These are phyloP conservation scores for Hemicrepidius hirtus DNA, from an alignment of 2,888 invertebrate genomes.

Conservation along the genomic window DNA sequence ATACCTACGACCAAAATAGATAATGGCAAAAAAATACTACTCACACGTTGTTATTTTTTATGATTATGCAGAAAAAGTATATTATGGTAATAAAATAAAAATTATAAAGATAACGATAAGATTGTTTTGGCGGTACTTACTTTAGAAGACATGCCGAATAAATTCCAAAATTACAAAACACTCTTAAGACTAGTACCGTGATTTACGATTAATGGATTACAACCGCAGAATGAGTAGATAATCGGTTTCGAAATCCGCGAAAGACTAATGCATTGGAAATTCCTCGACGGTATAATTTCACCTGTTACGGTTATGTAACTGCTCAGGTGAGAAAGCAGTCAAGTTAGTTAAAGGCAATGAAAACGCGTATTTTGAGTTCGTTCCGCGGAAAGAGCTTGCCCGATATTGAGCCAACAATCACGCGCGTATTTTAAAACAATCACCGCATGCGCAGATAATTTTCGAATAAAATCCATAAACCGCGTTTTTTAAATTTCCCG, in stretches of 20 bases:
- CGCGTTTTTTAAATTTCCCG: slow-evolving; percentile 46
- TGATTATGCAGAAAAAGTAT: neutral
- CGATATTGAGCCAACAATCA: slow-evolving; percentile 58
- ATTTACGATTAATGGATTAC: slow-evolving; percentile 16
- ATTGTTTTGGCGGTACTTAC: slow-evolving; percentile 27
- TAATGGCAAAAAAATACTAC: neutral
- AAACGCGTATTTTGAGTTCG: slow-evolving; percentile 54
- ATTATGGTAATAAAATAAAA: neutral
- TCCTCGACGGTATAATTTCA: slow-evolving; percentile 44
- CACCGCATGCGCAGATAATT: slow-evolving; percentile 54
- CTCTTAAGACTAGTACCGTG: slow-evolving; percentile 1
- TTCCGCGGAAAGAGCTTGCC: slow-evolving; percentile 48
- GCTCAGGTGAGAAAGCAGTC: slow-evolving; percentile 56
- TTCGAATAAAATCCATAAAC: slow-evolving; percentile 44
- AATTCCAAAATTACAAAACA: slow-evolving; percentile 5
- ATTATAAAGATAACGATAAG: slow-evolving; percentile 1
- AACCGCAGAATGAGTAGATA: slow-evolving; percentile 4
- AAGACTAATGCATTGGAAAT: slow-evolving; percentile 24
- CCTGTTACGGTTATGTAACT: slow-evolving; percentile 60
- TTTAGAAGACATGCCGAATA: slow-evolving; percentile 42
- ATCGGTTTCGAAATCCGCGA: slow-evolving; percentile 8
- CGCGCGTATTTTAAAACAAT: slow-evolving; percentile 58
- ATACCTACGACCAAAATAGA: neutral
- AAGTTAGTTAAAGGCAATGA: slow-evolving; percentile 49
- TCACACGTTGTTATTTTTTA: neutral